A percentile compares a stretch with the other conserved stretches of the same genome.
phyloP scores from a whole-genome alignment of 2,888 invertebrate genomes.

The Polylopha cassiicola region DNA sequence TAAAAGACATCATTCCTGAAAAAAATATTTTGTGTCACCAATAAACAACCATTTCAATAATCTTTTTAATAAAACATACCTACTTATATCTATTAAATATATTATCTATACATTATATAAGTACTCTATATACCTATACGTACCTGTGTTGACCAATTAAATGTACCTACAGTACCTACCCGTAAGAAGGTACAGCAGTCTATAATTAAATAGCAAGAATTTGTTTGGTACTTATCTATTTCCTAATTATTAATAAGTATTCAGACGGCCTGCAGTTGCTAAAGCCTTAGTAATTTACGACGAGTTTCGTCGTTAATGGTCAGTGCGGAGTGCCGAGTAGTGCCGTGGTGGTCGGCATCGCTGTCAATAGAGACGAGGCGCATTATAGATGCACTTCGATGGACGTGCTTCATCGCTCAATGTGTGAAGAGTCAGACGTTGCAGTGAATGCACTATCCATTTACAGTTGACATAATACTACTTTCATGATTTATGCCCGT shows the following conservation, averaged over 20 bases:
- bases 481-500: slow-evolving; percentile 27
- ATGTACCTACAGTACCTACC: no score
- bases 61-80: no score
- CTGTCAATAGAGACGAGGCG: slow-evolving; percentile 15
- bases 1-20: no score
- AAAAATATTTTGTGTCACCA: no score
- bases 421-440: slow-evolving; percentile 21
- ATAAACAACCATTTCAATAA: no score
- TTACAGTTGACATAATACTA: slow-evolving; percentile 26
- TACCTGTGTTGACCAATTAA: no score
- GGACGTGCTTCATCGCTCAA: slow-evolving; percentile 9
- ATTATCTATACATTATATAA: no score
- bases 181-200: no score
- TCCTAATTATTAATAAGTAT: slow-evolving; percentile 47
- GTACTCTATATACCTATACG: no score
- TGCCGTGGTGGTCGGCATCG: no score
- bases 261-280: slow-evolving; percentile 44
- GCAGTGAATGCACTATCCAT: slow-evolving; percentile 25
- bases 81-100: no score
- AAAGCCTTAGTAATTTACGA: slow-evolving; percentile 41
- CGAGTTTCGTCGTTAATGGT: slow-evolving; percentile 18
- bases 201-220: no score
- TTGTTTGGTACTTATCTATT: slow-evolving; percentile 35
- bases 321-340: slow-evolving; percentile 1
- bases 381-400: slow-evolving; percentile 15